phyloP scores from a whole-genome alignment of 2,113 vertebrate genomes.

The Oenanthe melanoleuca region DNA sequence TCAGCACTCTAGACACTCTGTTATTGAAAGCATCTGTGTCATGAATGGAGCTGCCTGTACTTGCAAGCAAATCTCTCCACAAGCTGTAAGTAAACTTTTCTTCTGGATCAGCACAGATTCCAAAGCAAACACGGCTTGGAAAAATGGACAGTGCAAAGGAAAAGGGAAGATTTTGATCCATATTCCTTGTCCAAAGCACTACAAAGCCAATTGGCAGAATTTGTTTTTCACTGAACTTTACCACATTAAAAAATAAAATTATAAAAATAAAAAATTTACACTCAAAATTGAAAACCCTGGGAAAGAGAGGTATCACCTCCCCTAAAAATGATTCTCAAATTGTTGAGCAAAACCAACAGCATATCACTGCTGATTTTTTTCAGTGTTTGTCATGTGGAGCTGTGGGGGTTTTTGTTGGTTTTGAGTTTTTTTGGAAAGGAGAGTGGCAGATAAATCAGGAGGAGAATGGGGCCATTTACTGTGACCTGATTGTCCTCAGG shows the following conservation, averaged over 20 bases:
- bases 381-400: not conserved
- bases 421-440: not conserved
- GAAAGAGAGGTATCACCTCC: not conserved
- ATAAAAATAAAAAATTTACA: not conserved
- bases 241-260: not conserved
- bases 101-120: conserved; percentile 35
- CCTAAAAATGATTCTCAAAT: not conserved
- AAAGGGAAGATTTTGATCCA: conserved; percentile 24
- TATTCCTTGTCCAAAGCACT: conserved; percentile 32
- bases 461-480: not conserved
- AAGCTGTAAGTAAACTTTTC: conserved; percentile 16
- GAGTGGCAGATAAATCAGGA: not conserved
- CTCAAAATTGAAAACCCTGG: not conserved
- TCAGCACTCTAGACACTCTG: conserved; percentile 26
- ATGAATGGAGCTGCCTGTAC: not conserved
- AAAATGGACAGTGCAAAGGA: conserved; percentile 38
- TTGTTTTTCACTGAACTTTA: conserved; percentile 27
- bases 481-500: not conserved
- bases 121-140: conserved; percentile 61
- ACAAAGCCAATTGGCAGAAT: conserved; percentile 8
- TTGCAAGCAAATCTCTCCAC: conserved; percentile 1
- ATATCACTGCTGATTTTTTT: not conserved
- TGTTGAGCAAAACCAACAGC: not conserved
- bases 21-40: conserved; percentile 16
- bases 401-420: not conserved